phyloP scores from a whole-genome alignment of 35 echinoderm and acorn worm genomes.

The Ptychodera flava region DNA sequence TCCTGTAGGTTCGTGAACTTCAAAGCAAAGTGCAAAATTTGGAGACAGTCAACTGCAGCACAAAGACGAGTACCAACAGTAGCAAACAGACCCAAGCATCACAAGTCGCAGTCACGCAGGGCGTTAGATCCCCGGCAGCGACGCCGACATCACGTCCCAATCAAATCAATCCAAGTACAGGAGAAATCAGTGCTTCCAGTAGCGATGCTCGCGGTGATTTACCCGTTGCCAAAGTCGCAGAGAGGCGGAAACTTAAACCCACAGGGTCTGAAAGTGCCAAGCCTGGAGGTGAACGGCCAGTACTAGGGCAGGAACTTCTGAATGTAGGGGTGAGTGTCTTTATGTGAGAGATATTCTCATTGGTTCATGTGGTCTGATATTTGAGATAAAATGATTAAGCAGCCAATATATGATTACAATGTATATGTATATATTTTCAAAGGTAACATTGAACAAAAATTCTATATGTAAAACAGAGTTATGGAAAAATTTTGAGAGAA shows the following conservation, averaged over 20 bases:
- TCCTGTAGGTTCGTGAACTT: conserved; percentile 59
- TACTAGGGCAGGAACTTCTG: conserved; percentile 57
- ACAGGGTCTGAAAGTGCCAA: conserved; percentile 36
- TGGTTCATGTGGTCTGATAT: no score
- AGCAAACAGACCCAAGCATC: not conserved
- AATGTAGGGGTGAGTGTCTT: conserved; percentile 3
- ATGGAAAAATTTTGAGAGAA: not conserved
- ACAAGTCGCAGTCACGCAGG: not conserved
- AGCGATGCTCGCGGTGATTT: conserved; percentile 62
- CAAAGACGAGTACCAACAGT: not conserved
- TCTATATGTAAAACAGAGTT: not conserved
- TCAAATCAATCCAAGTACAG: conserved; percentile 81
- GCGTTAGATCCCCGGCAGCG: conserved; percentile 19
- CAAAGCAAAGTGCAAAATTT: conserved; percentile 48
- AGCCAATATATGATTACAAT: no score
- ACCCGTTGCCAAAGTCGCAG: conserved; percentile 80
- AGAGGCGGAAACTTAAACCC: conserved; percentile 78
- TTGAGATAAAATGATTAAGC: no score
- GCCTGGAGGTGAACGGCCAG: conserved; percentile 42
- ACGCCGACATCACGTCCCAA: conserved; percentile 38
- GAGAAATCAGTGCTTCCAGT: conserved; percentile 72
- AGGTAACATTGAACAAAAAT: not conserved
- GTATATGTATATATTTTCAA: no score
- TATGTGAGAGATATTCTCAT: no score
- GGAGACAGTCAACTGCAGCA: not conserved